Evolutionary conservation across 2,888 invertebrate genomes (phyloP).

Genomic region (Phortica magna): DNA sequence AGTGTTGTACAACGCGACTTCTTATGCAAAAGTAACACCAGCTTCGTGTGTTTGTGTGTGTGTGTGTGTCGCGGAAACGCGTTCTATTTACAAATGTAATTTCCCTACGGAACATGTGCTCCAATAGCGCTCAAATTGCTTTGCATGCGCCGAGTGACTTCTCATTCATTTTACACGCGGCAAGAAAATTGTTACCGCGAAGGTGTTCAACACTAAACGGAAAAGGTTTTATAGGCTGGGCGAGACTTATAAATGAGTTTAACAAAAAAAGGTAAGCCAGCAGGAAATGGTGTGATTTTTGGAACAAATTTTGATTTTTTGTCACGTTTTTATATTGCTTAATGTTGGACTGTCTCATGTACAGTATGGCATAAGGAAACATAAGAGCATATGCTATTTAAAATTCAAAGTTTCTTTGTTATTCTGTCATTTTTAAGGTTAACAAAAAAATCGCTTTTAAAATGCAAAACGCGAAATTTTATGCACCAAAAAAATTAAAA

Average conservation of each 20-base stretch:
- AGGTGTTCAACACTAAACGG: background rate
- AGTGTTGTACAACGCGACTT: background rate
- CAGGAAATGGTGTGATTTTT: no score
- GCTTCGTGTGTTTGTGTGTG: background rate
- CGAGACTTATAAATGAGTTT: background rate
- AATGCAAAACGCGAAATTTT: slow-evolving; percentile 7
- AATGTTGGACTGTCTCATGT: no score
- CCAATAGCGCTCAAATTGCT: background rate
- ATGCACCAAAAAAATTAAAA: background rate
- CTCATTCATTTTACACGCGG: background rate
- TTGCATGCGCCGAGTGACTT: background rate
- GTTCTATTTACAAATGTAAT: slow-evolving; percentile 16
- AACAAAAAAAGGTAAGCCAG: no score
- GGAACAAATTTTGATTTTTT: no score
- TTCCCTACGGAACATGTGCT: slow-evolving; percentile 1
- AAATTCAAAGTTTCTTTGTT: no score
- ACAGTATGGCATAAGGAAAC: no score
- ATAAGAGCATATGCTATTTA: no score
- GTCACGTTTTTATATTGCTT: no score
- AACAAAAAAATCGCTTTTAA: background rate
- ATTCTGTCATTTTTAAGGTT: no score
- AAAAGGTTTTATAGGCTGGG: background rate
- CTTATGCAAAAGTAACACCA: background rate
- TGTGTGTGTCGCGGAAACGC: background rate
- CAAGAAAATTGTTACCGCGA: background rate